These are phyloP conservation scores for Saccopteryx bilineata DNA, from an alignment of 2,113 vertebrate genomes.

Conservation along the genomic window DNA sequence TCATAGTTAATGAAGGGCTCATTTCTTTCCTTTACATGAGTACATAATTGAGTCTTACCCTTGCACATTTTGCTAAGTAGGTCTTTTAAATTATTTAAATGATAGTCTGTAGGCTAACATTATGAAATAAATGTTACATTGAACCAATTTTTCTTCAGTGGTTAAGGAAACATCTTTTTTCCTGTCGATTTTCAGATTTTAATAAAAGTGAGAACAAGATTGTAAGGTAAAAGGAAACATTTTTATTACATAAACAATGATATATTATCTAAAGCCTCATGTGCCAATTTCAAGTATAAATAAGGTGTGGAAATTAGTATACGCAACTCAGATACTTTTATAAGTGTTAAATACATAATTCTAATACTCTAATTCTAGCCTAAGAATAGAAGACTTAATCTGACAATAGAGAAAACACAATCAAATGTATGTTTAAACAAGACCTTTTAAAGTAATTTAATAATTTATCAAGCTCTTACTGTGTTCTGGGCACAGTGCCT, in stretches of 20 bases:
- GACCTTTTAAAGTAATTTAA: slow-evolving; percentile 38
- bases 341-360: neutral
- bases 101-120: neutral
- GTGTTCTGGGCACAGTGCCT: neutral
- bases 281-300: slow-evolving; percentile 34
- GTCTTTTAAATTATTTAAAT: slow-evolving; percentile 50
- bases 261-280: neutral
- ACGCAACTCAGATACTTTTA: neutral
- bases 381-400: neutral
- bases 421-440: neutral
- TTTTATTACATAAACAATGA: neutral
- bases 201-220: neutral
- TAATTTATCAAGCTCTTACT: slow-evolving; percentile 20
- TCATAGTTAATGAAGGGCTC: neutral
- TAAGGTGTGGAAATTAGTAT: neutral
- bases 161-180: neutral
- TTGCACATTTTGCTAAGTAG: slow-evolving; percentile 58
- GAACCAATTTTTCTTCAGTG: neutral
- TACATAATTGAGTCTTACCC: neutral
- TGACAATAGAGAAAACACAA: slow-evolving; percentile 40
- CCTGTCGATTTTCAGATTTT: neutral
- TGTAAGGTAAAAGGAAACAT: slow-evolving; percentile 20
- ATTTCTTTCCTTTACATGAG: slow-evolving; percentile 42
- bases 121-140: neutral
- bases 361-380: neutral